Evolutionary conservation across 2,888 invertebrate genomes (phyloP).

Genomic region (Vanessa cardui): DNA sequence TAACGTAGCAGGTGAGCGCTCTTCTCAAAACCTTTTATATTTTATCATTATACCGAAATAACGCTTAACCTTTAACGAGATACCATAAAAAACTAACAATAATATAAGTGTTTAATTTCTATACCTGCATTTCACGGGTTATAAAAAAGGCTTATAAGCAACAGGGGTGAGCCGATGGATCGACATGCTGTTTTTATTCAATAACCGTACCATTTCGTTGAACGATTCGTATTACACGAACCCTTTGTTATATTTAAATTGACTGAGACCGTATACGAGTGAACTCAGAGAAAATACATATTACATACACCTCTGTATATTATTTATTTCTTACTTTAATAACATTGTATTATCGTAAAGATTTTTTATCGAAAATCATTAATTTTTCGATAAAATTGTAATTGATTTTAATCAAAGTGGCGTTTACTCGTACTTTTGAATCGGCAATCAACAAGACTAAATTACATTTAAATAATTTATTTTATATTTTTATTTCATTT

Average conservation of each 20-base stretch:
- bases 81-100: slow-evolving; percentile 40
- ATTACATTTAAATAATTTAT: too few relatives aligned
- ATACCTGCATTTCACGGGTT: slow-evolving; percentile 68
- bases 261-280: slow-evolving; percentile 57
- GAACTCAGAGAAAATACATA: slow-evolving; percentile 38
- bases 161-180: slow-evolving; percentile 57
- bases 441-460: too few relatives aligned
- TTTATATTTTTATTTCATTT: too few relatives aligned
- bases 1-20: slow-evolving; percentile 19
- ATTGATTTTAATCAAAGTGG: too few relatives aligned
- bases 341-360: too few relatives aligned
- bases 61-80: slow-evolving; percentile 33
- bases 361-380: too few relatives aligned
- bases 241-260: slow-evolving; percentile 70
- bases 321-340: too few relatives aligned
- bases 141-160: slow-evolving; percentile 65
- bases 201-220: slow-evolving; percentile 61
- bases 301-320: not conserved
- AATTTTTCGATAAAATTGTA: too few relatives aligned
- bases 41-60: slow-evolving; percentile 32
- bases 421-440: too few relatives aligned
- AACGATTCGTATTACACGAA: slow-evolving; percentile 60
- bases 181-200: slow-evolving; percentile 69
- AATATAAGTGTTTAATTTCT: slow-evolving; percentile 52
- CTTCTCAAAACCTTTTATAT: slow-evolving; percentile 19